Conservation (phyloP, 2,888 invertebrate genomes). For the Tethea ocularis region DNA sequence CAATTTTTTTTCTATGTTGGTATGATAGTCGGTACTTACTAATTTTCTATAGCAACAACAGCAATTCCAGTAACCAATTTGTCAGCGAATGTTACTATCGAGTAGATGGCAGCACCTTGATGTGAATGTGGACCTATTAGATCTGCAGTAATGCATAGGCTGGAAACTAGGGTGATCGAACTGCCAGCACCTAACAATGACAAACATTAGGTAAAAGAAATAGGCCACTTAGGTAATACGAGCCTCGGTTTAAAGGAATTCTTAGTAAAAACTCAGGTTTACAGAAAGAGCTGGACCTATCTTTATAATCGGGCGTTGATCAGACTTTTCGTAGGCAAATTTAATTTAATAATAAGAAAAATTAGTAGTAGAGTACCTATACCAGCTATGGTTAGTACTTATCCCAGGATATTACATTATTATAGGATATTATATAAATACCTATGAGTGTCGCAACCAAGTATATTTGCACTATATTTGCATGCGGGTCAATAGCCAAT, state of each 20-base stretch:
- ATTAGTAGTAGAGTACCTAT: too few relatives aligned
- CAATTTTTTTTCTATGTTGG: background rate
- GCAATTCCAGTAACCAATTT: slow-evolving; percentile 95
- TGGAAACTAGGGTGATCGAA: slow-evolving; percentile 93
- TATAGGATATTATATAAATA: too few relatives aligned
- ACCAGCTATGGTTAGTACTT: too few relatives aligned
- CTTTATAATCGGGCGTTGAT: too few relatives aligned
- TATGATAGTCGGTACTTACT: slow-evolving; percentile 81
- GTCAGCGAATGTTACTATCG: slow-evolving; percentile 96
- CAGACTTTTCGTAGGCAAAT: too few relatives aligned
- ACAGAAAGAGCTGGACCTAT: too few relatives aligned
- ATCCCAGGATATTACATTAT: too few relatives aligned
- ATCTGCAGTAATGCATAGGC: slow-evolving; percentile 94
- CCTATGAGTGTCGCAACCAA: slow-evolving; percentile 84
- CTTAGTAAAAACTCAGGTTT: too few relatives aligned
- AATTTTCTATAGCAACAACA: slow-evolving; percentile 92
- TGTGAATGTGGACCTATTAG: slow-evolving; percentile 93
- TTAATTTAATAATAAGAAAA: too few relatives aligned
- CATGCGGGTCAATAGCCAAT: slow-evolving; percentile 68
- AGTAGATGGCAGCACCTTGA: slow-evolving; percentile 95
- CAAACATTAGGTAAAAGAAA: background rate
- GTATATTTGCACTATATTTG: slow-evolving; percentile 81
- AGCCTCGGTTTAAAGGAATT: too few relatives aligned
- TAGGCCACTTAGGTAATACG: background rate
- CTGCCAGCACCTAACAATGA: slow-evolving; percentile 87